A percentile compares a stretch with the other conserved stretches of the same genome.
phyloP scores from a whole-genome alignment of 2,888 invertebrate species.

The Diaprepes abbreviatus region DNA sequence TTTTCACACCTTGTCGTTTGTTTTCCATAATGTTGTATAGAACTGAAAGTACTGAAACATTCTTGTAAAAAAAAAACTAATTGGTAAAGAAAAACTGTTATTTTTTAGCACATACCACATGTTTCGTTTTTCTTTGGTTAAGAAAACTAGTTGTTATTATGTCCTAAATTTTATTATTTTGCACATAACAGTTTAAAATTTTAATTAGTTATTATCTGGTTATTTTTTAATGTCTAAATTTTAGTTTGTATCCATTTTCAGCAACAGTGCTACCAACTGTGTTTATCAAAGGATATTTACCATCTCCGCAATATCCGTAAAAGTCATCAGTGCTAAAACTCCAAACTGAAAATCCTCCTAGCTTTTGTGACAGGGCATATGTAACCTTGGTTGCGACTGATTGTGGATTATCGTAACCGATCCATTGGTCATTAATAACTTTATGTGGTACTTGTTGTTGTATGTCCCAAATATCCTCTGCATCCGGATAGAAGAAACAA shows the following conservation, averaged over 20 bases:
- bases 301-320: conserved; percentile 69
- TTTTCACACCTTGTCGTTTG: too few species aligned
- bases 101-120: too few species aligned
- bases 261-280: conserved; percentile 46
- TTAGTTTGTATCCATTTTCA: conserved; percentile 27
- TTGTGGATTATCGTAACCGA: conserved; percentile 74
- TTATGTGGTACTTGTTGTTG: conserved; percentile 73
- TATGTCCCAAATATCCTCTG: conserved; percentile 62
- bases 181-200: too few species aligned
- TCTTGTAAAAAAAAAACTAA: too few species aligned
- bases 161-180: too few species aligned
- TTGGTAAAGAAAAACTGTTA: too few species aligned
- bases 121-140: too few species aligned
- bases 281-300: conserved; percentile 54
- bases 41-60: too few species aligned
- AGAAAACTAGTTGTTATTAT: too few species aligned
- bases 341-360: conserved; percentile 81
- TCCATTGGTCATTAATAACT: conserved; percentile 73
- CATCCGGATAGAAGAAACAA: conserved; percentile 56
- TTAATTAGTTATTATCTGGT: too few species aligned
- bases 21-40: too few species aligned
- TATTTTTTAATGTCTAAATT: background rate
- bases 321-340: conserved; percentile 85
- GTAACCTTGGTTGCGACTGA: conserved; percentile 70
- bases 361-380: conserved; percentile 52